Conservation (phyloP, 2,113 vertebrate genomes). For the Agelaius tricolor region DNA sequence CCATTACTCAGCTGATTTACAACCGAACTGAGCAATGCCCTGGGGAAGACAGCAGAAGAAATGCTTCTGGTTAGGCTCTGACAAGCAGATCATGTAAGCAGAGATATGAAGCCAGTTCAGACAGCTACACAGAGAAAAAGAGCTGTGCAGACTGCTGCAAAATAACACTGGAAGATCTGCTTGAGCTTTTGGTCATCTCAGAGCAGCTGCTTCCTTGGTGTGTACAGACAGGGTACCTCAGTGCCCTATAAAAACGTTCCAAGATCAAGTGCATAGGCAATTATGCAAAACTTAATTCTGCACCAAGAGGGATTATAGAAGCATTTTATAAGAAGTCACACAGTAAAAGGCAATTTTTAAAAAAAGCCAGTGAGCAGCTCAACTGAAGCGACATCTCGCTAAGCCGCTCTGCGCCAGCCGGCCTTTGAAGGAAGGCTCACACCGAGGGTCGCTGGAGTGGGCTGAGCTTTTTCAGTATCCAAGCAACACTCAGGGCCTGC, state of each 20-base stretch:
- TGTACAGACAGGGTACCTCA: neutral
- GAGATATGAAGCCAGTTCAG: neutral
- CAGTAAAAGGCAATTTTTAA: neutral
- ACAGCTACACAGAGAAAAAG: neutral
- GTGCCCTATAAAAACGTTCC: neutral
- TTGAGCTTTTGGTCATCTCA: neutral
- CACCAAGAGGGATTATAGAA: constrained; percentile 21
- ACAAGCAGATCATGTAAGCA: neutral
- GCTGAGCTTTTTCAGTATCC: constrained; percentile 22
- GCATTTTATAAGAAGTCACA: neutral
- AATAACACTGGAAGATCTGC: neutral
- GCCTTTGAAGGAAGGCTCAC: neutral
- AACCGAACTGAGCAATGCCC: neutral
- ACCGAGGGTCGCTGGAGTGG: neutral
- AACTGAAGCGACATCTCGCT: constrained; percentile 37
- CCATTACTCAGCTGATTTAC: constrained; percentile 22
- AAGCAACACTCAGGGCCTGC: constrained; percentile 55
- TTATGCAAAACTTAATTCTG: constrained; percentile 37
- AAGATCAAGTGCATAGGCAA: neutral
- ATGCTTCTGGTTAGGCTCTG: neutral
- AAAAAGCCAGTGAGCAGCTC: neutral
- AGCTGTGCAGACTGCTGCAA: neutral
- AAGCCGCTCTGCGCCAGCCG: neutral
- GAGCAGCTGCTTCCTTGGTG: neutral
- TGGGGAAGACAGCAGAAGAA: neutral